Evolutionary conservation across 30 jellyfish, hydroid and myxozoan genomes (phyloP), one percentile per base, ranked within the genome.

Genomic region (Cassiopea xamachana): DNA sequence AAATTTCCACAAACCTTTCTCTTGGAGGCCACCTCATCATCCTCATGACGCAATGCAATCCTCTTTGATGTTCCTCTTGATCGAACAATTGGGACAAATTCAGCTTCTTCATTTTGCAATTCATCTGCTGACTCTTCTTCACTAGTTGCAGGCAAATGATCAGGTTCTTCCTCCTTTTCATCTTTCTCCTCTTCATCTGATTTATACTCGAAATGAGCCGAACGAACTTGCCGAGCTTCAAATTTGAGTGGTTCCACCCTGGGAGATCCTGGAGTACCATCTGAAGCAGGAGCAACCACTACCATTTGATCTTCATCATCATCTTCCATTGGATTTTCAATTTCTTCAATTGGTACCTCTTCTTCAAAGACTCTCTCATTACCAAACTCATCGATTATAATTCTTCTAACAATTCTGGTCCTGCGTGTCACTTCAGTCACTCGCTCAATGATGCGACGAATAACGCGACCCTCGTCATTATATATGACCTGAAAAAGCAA

Each of bases 321-420:
- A 49, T 75, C 93, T 44, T 61, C 92, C 93, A 78, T 68, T 6
- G 93, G 93, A 1, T 77, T 77, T 60, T 86, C 90, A 17, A 72
- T 83, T 62, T 84, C 91, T 15, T 89, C 98, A 68, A 93, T 75
- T 1, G 98, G 98, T 18, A 93, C 98, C 60, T 93, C 98, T 69
- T 93, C 97, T 61, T 93, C 98, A 5, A 86, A 83, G 44, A 93
- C 94, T 78, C 89, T 83, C 48, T 93, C 93, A 48, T 86, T 86
- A 2, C 98, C 98, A 87, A 51, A 88, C 70, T 87, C 96, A 77
- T 93, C 98, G 46, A 93, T 86, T 16, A 93, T 83, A 43, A 94
- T 93, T 74, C 97, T 60, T 19, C 91, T 44, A 9, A 93, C 88
- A 68, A 93, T 93, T 19, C 98, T 62, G 7, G 98, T 93, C 69